Evolutionary conservation across 2,797 vertebrate genomes (phyloP).

Genomic region (Enoplosus armatus): DNA sequence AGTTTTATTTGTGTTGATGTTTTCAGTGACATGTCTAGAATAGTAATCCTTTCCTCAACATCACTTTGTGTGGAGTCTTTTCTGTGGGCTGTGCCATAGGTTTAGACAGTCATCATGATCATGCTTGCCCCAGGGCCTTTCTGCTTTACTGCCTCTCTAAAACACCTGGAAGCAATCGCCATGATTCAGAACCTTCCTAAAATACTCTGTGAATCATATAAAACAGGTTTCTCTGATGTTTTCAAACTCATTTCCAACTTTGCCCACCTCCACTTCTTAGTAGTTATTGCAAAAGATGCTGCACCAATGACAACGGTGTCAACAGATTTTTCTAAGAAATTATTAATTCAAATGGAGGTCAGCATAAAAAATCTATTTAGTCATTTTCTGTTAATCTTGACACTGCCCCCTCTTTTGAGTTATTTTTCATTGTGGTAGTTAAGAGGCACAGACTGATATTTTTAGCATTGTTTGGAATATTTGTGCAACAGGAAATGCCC

Average conservation of each 20-base stretch:
- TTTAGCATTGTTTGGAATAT: constrained; percentile 58
- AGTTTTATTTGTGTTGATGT: background rate
- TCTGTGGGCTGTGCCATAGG: constrained; percentile 15
- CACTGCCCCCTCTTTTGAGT: background rate
- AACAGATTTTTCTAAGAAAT: background rate
- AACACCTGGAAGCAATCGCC: constrained; percentile 69
- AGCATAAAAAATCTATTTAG: background rate
- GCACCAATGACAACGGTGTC: background rate
- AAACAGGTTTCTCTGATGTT: constrained; percentile 8
- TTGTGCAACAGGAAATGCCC: constrained; percentile 76
- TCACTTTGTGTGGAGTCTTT: background rate
- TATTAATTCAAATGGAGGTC: constrained; percentile 14
- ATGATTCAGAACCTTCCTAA: constrained; percentile 37
- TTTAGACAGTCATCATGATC: constrained; percentile 25
- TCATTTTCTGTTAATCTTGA: constrained; percentile 10
- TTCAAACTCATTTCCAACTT: background rate
- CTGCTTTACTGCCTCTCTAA: constrained; percentile 47
- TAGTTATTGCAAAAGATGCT: background rate
- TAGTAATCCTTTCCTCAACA: background rate
- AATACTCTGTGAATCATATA: constrained; percentile 26
- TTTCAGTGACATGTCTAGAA: constrained; percentile 7
- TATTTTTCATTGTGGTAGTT: background rate
- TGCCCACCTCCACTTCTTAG: background rate
- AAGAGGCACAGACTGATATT: constrained; percentile 33
- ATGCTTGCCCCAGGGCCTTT: constrained; percentile 10